These are phyloP conservation scores for Leptopilina clavipes DNA, from an alignment of 1,140 invertebrate genomes.

Conservation along the genomic window DNA sequence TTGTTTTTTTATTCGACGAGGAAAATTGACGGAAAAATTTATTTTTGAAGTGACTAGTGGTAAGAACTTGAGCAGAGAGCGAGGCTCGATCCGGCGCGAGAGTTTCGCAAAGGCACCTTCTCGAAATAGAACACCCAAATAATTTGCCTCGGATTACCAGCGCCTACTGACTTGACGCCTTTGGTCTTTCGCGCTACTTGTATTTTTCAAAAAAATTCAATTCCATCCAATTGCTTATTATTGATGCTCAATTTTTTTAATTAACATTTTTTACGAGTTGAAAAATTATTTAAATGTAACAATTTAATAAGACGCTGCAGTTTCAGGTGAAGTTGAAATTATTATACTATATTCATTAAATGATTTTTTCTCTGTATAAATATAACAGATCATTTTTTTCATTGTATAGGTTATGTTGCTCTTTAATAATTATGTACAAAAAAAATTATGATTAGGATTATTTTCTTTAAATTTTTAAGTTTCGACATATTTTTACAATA, in stretches of 20 bases:
- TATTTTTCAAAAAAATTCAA: conserved; percentile 4
- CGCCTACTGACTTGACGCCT: conserved; percentile 51
- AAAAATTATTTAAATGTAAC: too few species aligned
- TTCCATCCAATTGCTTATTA: not conserved
- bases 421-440: too few species aligned
- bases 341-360: too few species aligned
- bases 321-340: too few species aligned
- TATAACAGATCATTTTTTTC: too few species aligned
- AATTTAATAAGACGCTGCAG: too few species aligned
- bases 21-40: conserved; percentile 60
- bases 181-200: conserved; percentile 34
- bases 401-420: too few species aligned
- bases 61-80: conserved; percentile 57
- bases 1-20: conserved; percentile 40
- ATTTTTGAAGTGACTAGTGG: conserved; percentile 58
- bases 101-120: conserved; percentile 76
- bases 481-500: too few species aligned
- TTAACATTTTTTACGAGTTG: not conserved
- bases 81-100: conserved; percentile 64
- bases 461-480: too few species aligned
- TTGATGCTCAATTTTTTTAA: not conserved
- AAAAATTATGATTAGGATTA: too few species aligned
- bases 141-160: conserved; percentile 75
- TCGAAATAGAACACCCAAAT: conserved; percentile 76
- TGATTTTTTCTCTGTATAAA: too few species aligned